Conservation (phyloP, 2,888 invertebrate species). For the Thecophora atra region DNA sequence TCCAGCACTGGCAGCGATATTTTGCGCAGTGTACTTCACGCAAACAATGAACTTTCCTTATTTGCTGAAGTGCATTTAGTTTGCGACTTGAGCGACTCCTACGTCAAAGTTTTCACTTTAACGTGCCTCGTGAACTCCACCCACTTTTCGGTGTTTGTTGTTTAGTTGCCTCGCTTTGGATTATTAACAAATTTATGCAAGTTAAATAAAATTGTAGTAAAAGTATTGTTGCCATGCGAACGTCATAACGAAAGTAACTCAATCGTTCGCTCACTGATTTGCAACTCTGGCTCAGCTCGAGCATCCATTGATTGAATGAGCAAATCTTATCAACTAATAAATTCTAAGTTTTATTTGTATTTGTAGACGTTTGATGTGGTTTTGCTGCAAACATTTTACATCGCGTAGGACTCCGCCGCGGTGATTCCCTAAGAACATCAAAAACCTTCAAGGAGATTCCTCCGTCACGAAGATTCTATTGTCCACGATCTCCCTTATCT, state of each 20-base stretch:
- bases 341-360: too few species aligned
- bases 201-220: conserved; percentile 8
- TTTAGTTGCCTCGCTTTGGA: background rate
- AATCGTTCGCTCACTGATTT: too few species aligned
- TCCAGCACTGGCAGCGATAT: background rate
- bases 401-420: too few species aligned
- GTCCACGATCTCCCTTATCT: too few species aligned
- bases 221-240: background rate
- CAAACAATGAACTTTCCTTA: conserved; percentile 22
- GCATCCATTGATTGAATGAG: background rate
- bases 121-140: background rate
- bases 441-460: too few species aligned
- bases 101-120: conserved; percentile 15
- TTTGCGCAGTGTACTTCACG: conserved; percentile 19
- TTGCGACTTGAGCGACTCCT: conserved; percentile 17
- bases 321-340: too few species aligned
- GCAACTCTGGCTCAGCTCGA: background rate
- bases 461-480: too few species aligned
- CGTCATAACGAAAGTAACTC: background rate
- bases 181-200: conserved; percentile 17
- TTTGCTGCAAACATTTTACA: too few species aligned
- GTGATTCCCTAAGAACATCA: too few species aligned
- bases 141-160: background rate
- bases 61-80: conserved; percentile 29
- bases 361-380: too few species aligned